Evolutionary conservation across 1,140 invertebrate genomes (phyloP).

Genomic region (Latrodectus geometricus): DNA sequence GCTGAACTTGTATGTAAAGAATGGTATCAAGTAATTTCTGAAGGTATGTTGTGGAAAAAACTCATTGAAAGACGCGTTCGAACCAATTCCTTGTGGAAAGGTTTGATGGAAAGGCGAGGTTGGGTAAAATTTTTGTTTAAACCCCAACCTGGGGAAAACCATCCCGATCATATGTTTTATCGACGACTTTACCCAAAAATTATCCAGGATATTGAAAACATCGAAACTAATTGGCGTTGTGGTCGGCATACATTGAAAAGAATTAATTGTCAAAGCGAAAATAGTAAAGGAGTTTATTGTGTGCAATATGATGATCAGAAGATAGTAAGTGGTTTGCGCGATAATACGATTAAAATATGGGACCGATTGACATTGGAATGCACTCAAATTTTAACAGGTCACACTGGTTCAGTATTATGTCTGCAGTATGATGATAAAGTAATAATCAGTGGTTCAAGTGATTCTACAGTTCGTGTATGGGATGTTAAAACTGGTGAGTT

Average conservation of each 20-base stretch:
- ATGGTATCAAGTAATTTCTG: conserved; percentile 97
- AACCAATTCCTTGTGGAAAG: conserved; percentile 95
- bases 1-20: conserved; percentile 97
- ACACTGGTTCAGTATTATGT: conserved; percentile 97
- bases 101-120: conserved; percentile 92
- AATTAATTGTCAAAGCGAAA: conserved; percentile 98
- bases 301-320: conserved; percentile 99
- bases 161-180: conserved; percentile 95
- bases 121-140: conserved; percentile 97
- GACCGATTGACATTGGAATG: conserved; percentile 90
- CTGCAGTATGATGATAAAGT: conserved; percentile 99
- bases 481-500: conserved; percentile 73
- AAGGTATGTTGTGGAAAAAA: conserved; percentile 98
- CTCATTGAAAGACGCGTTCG: conserved; percentile 91
- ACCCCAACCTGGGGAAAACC: conserved; percentile 88
- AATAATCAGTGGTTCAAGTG: conserved; percentile 98
- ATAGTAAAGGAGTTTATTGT: conserved; percentile 95
- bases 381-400: conserved; percentile 90
- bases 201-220: conserved; percentile 85
- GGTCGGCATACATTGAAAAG: conserved; percentile 95
- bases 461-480: conserved; percentile 88
- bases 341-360: conserved; percentile 99
- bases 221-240: conserved; percentile 98
- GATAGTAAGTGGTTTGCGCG: conserved; percentile 97
- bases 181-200: conserved; percentile 96